These are phyloP conservation scores for Microcebus ravelobensis DNA, from an alignment of 2,113 vertebrate genomes.

Conservation along the genomic window DNA sequence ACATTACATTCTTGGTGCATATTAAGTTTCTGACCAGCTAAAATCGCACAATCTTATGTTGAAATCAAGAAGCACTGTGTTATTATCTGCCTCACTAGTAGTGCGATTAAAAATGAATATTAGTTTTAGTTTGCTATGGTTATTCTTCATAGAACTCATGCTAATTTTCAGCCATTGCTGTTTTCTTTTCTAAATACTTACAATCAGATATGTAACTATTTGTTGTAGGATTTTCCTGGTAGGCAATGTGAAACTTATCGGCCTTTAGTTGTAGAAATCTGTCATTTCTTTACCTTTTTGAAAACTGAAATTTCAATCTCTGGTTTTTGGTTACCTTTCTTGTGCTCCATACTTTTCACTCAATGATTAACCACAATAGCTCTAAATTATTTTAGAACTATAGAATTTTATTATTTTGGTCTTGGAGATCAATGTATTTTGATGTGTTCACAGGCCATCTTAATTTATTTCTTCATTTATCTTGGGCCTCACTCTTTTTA, in stretches of 20 bases:
- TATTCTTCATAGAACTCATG: conserved; percentile 12
- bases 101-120: not conserved
- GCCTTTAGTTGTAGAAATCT: not conserved
- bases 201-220: not conserved
- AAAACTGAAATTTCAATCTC: conserved; percentile 10
- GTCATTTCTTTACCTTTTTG: not conserved
- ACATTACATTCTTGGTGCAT: not conserved
- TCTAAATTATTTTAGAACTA: conserved; percentile 27
- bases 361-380: not conserved
- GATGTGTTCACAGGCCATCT: not conserved
- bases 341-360: not conserved
- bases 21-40: not conserved
- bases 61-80: not conserved
- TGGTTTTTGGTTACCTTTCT: not conserved
- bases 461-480: conserved; percentile 26
- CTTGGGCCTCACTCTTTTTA: conserved; percentile 24
- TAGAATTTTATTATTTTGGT: conserved; percentile 13
- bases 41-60: not conserved
- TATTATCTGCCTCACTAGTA: not conserved
- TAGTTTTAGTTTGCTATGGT: not conserved
- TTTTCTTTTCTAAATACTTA: conserved; percentile 33
- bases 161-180: not conserved
- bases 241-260: not conserved
- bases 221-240: not conserved
- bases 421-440: not conserved